Evolutionary conservation across 1,140 invertebrate species (phyloP), one percentile per base, ranked within the genome.

Genomic region (Armadillidium nasatum): DNA sequence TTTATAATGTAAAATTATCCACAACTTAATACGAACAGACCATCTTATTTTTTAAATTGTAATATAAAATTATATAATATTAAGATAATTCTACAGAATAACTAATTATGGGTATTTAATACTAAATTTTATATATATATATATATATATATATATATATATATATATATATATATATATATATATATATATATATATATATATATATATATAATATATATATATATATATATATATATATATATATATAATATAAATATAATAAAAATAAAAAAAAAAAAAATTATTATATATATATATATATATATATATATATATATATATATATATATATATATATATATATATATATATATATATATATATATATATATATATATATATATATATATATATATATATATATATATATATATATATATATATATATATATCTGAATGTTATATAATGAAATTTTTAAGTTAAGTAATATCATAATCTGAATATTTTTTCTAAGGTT

Each of bases 121-220:
- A 60, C 50, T n/a, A 60, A 60, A 60, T 15, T 13, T 19, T 15
- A 60, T 19, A 60, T 15, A 60, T 15, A 60, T 15, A 19, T 4
- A 60, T 60, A 60, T 60, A 60, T 60, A 60, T 33, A 60, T 60
- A 60, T 60, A 60, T 19, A 60, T 2, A 60, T 60, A 60, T 60
- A 60, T 60, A 60, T 60, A 60, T 60, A 60, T 60, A 60, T 60
- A 60, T 60, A 60, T 60, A 60, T 60, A 60, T 60, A 60, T 60
- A 60, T 60, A 3, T 60, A 60, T 60, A 1, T 60, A 13, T 19
- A 15, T 60, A 60, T n/a, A 60, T 19, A 60, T 19, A 60, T 13
- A 60, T 15, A 50, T 15, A 15, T 19, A 60, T 60, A 60, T 13
- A 4, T 19, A 13, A 60, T 60, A 15, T 60, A 15, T 15, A 60